Conservation (phyloP, 2,113 vertebrate species). For the Hymenochirus boettgeri region DNA sequence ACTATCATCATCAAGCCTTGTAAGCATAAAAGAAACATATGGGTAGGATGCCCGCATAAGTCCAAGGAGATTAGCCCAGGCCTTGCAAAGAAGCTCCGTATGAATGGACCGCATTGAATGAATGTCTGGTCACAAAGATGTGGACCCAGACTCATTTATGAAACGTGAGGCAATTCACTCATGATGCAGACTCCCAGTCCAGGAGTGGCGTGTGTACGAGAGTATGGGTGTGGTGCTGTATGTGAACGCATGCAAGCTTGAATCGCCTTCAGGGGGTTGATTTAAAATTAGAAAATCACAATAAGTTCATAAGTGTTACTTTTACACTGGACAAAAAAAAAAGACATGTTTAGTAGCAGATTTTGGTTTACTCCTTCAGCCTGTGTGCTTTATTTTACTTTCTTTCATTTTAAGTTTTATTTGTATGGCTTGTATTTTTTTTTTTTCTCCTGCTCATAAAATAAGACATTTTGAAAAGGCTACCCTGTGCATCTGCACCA, state of each 20-base stretch:
- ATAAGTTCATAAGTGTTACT: conserved; percentile 78
- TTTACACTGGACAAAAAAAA: conserved; percentile 88
- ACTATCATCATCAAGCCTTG: conserved; percentile 82
- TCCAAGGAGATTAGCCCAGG: conserved; percentile 74
- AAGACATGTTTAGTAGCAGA: conserved; percentile 81
- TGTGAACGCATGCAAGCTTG: conserved; percentile 89
- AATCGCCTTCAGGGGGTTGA: conserved; percentile 79
- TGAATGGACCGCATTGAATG: conserved; percentile 85
- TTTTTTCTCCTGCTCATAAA: conserved; percentile 80
- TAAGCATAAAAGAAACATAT: conserved; percentile 64
- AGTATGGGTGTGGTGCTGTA: conserved; percentile 82
- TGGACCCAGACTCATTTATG: conserved; percentile 83
- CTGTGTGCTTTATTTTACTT: conserved; percentile 69
- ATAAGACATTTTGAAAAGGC: conserved; percentile 77
- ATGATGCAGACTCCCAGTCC: conserved; percentile 70
- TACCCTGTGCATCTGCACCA: conserved; percentile 82
- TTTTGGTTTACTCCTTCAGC: conserved; percentile 85
- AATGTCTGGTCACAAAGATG: conserved; percentile 82
- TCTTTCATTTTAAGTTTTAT: conserved; percentile 20
- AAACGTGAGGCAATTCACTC: conserved; percentile 70
- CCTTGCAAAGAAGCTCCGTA: conserved; percentile 86
- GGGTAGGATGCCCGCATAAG: conserved; percentile 59
- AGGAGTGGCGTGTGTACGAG: conserved; percentile 84
- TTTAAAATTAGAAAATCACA: conserved; percentile 75
- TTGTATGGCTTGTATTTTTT: conserved; percentile 59